Evolutionary conservation across 2,888 invertebrate species (phyloP), one percentile per base, ranked within the genome.

Genomic region (Macrosiphum euphorbiae): DNA sequence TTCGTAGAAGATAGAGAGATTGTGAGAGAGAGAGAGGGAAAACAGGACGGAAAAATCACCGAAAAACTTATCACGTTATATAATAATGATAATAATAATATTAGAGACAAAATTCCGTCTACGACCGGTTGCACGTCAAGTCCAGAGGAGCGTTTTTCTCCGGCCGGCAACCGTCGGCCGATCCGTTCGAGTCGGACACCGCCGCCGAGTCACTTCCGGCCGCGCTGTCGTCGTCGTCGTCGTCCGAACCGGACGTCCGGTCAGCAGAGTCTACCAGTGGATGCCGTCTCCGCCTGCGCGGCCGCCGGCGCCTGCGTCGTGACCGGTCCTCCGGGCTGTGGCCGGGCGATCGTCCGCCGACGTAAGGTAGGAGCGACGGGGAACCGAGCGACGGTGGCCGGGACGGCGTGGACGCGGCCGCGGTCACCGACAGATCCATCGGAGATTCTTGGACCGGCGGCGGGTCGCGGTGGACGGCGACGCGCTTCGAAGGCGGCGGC

Each of bases 361-460:
- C 84, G 47, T 90, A 44, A 16, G 41, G 28, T 26, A 26, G 28
- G 58, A n/a, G 20, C 26, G 85, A 35, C n/a, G 55, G 67, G 2
- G 52, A 52, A n/a, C 24, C 35, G 47, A 50, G 44, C 4, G 41
- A 8, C 20, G n/a, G 35, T 0, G 61, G 61, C 41, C 47, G 47
- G 28, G 78, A 47, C 85, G 50, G n/a, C 35, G n/a, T 10, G 7
- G 44, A n/a, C 61, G 92, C 41, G 13, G 78, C 58, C 35, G 87
- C 94, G 88, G 92, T 85, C 87, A 94, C 88, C 28, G 94, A 94
- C 67, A 94, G 61, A 58, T 94, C 94, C 88, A 94, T 94, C 28
- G 94, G 94, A 41, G 91, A 94, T 1, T 94, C 94, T 41, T 94
- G 94, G 50, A 94, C 94, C 24, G 94, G 94, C 41, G 92, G 94